These are phyloP conservation scores for Fregata magnificens DNA, from an alignment of 2,113 vertebrate genomes.

Conservation along the genomic window DNA sequence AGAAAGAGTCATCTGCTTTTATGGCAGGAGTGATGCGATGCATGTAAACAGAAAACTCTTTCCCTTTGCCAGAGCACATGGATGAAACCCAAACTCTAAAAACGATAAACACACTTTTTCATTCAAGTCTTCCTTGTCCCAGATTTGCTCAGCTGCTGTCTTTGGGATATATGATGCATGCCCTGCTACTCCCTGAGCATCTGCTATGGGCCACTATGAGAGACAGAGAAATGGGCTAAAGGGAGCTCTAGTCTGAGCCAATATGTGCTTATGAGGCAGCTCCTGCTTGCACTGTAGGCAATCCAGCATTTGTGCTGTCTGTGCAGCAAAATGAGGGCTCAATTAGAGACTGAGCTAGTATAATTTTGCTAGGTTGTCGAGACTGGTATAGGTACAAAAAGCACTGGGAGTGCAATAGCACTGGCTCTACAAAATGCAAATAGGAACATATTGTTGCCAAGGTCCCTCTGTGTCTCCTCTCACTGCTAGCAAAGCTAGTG, in stretches of 20 bases:
- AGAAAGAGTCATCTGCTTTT: not conserved
- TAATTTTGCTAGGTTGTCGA: not conserved
- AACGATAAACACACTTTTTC: not conserved
- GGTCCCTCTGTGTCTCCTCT: not conserved
- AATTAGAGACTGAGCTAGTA: not conserved
- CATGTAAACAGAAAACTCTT: not conserved
- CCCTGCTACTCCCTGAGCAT: conserved; percentile 20
- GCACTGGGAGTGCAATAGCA: not conserved
- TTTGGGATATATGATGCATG: conserved; percentile 8
- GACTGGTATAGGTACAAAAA: not conserved
- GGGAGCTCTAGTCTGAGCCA: not conserved
- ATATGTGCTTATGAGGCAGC: not conserved
- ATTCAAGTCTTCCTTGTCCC: not conserved
- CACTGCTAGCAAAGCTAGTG: not conserved
- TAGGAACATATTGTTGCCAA: not conserved
- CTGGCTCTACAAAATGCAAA: not conserved
- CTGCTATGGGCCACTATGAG: not conserved
- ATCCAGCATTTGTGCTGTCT: not conserved
- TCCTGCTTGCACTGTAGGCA: not conserved
- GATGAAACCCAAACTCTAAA: not conserved
- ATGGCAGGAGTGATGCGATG: not conserved
- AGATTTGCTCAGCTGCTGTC: conserved; percentile 24
- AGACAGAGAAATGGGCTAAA: not conserved
- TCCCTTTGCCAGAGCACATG: not conserved
- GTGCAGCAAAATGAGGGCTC: not conserved